Base-by-base conservation (phyloP, 1,140 invertebrate species). In the Holotrichia oblita region DNA sequence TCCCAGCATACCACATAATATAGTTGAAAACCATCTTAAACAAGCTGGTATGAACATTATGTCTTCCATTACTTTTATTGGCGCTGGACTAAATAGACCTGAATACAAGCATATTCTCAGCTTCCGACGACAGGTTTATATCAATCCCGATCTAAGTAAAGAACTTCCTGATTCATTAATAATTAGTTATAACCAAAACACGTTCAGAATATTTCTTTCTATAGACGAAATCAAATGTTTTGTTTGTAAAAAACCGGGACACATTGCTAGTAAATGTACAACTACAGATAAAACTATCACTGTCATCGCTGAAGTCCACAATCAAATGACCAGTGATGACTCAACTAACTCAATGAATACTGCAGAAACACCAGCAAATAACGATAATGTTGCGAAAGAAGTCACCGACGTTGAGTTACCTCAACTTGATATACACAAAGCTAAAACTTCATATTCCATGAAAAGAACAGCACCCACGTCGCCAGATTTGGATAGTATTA, bases 51-150 rank as follows among this genome's bases (percentile, higher is more conserved):
- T 77, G 14, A 3, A 74, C 6, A 42, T n/a, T n/a, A n/a, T 73
- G 14, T 79, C 75, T 3, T 61, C 79, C 1, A 73, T 77, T 12
- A 77, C 75, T 7, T 79, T 72, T 59, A 42, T 77, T 17, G 20
- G 76, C 6, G 59, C 79, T 55, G 76, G 79, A 14, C 41, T 79
- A 41, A 44, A 14, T 74, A 44, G 22, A n/a, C 17, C 34, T 27
- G 78, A 79, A 20, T 79, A 64, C 40, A 79, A 72, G 20, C 78
- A 79, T 59, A 40, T 79, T 9, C 17, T 61, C 2, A 76, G 78
- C 40, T 79, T 79, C 20, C 73, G 73, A 6, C 10, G 73, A 20
- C 78, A 79, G 34, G 75, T 77, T 20, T 79, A 77, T 73, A 74
- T 77, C 17, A 61, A 42, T 17, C 74, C 75, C 12, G 40, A 79